Evolutionary conservation across 2,797 vertebrate genomes (phyloP).

Genomic region (Mus minutoides): DNA sequence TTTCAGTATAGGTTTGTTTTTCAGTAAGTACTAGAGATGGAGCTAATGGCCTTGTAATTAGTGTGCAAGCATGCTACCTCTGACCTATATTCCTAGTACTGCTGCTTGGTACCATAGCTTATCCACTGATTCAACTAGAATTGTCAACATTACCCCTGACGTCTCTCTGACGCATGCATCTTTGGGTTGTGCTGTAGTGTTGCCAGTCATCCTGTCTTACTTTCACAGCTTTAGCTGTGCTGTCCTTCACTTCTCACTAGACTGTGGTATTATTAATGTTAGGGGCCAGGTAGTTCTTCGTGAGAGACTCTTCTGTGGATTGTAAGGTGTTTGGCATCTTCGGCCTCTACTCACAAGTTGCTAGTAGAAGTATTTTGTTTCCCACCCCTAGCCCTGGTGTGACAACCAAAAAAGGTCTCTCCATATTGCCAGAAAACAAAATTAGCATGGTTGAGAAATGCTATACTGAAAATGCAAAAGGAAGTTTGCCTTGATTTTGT

Average conservation of each 20-base stretch:
- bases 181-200: background rate
- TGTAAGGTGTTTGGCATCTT: background rate
- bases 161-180: background rate
- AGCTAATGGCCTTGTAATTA: background rate
- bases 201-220: background rate
- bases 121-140: background rate
- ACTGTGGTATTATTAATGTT: background rate
- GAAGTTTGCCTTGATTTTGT: background rate
- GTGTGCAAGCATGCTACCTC: background rate
- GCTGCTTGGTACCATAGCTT: background rate
- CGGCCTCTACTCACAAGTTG: background rate
- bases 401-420: background rate
- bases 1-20: background rate
- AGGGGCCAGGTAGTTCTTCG: background rate
- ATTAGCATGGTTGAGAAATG: background rate
- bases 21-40: background rate
- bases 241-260: background rate
- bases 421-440: background rate
- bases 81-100: background rate
- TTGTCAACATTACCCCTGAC: background rate
- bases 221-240: background rate
- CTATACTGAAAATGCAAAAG: background rate
- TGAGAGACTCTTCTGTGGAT: background rate
- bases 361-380: background rate
- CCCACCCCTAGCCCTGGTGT: background rate